Percentiles rank a stretch among this genome's conserved stretches.
These are phyloP conservation scores for Apeltes quadracus DNA, from an alignment of 2,113 vertebrate species.

Conservation along the genomic window DNA sequence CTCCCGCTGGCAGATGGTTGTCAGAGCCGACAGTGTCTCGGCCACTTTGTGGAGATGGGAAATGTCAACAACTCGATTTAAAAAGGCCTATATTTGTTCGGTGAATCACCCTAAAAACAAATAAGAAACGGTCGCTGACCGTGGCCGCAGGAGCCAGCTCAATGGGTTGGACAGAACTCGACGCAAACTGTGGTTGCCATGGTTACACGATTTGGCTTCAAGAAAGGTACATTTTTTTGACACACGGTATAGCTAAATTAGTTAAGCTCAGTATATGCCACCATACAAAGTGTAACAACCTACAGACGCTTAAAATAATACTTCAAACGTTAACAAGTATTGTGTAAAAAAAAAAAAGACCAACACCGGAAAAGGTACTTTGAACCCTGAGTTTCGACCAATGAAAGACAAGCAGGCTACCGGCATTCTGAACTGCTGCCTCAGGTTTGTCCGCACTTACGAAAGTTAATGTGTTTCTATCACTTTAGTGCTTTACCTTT, in stretches of 20 bases:
- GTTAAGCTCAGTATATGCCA: neutral
- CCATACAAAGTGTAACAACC: neutral
- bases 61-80: slow-evolving; percentile 9
- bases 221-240: neutral
- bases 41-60: neutral
- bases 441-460: slow-evolving; percentile 45
- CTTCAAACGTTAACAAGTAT: neutral
- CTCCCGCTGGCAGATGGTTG: slow-evolving; percentile 29
- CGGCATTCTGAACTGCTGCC: slow-evolving; percentile 37
- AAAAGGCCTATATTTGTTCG: neutral
- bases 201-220: slow-evolving; percentile 29
- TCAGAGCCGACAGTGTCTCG: neutral
- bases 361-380: slow-evolving; percentile 65
- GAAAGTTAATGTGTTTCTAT: slow-evolving; percentile 23
- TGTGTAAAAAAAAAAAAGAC: neutral
- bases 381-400: slow-evolving; percentile 61
- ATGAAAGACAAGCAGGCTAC: slow-evolving; percentile 44
- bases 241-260: neutral
- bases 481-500: rapidly evolving
- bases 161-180: neutral
- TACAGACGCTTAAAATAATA: neutral
- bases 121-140: neutral
- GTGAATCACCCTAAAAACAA: neutral
- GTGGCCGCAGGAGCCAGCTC: neutral
- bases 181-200: slow-evolving; percentile 37